phyloP scores from a whole-genome alignment of 2,797 vertebrate species.

The Tadarida brasiliensis region DNA sequence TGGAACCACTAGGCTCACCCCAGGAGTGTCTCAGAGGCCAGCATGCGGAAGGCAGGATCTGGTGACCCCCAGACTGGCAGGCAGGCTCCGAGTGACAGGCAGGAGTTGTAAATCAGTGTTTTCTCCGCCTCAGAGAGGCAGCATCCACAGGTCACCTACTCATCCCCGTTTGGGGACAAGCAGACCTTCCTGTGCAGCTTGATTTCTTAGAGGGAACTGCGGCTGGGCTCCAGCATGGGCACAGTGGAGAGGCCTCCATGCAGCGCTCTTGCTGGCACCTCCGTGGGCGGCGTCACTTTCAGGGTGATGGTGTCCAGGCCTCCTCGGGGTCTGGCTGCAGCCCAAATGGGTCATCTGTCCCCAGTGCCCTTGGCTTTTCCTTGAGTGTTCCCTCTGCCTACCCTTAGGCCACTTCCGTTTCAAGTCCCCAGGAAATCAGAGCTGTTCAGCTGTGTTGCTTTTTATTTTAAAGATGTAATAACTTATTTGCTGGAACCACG shows the following conservation, averaged over 20 bases:
- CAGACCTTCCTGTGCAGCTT: not conserved
- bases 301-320: not conserved
- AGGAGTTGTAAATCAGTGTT: not conserved
- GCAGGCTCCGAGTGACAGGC: too few species aligned
- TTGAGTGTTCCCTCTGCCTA: not conserved
- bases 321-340: not conserved
- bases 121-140: not conserved
- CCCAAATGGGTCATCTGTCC: not conserved
- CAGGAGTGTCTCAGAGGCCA: not conserved
- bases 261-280: not conserved
- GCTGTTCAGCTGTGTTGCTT: conserved; percentile 12
- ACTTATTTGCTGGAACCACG: not conserved
- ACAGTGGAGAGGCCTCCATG: not conserved
- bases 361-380: too few species aligned
- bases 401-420: too few species aligned
- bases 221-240: not conserved
- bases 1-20: not conserved
- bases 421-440: not conserved
- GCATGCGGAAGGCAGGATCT: not conserved
- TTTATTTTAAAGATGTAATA: not conserved
- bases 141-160: not conserved
- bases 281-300: not conserved
- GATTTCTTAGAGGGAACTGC: not conserved
- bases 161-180: not conserved
- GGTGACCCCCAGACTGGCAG: not conserved